These are phyloP conservation scores for Drosophila glabriapex DNA, from an alignment of 2,888 invertebrate genomes.

Conservation along the genomic window DNA sequence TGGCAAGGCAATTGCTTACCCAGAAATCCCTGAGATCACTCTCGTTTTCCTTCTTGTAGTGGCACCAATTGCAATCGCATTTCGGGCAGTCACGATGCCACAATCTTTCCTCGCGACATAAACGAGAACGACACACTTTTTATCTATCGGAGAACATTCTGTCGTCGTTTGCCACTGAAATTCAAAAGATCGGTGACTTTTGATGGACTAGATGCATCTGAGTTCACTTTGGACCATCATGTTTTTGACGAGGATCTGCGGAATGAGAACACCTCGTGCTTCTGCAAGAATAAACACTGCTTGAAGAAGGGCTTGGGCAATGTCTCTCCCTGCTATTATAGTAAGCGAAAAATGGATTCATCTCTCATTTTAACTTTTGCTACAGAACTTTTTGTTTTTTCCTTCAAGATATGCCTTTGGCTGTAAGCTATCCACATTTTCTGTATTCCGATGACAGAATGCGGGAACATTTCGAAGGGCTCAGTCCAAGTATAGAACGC, in stretches of 20 bases:
- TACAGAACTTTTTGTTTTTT: too few relatives aligned
- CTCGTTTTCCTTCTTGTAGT: slow-evolving; percentile 59
- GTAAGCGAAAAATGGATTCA: slow-evolving; percentile 85
- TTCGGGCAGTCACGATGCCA: slow-evolving; percentile 90
- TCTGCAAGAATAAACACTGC: slow-evolving; percentile 87
- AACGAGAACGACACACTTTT: slow-evolving; percentile 87
- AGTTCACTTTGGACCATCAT: slow-evolving; percentile 88
- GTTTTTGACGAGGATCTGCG: slow-evolving; percentile 87
- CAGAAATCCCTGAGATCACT: fast-evolving
- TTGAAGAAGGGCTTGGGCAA: slow-evolving; percentile 89
- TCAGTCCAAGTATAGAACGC: slow-evolving; percentile 87
- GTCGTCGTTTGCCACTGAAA: slow-evolving; percentile 88
- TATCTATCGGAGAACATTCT: slow-evolving; percentile 91
- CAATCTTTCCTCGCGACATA: slow-evolving; percentile 89
- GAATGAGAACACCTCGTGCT: slow-evolving; percentile 89
- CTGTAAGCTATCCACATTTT: slow-evolving; percentile 91
- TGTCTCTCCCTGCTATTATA: slow-evolving; percentile 90
- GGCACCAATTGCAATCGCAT: slow-evolving; percentile 89
- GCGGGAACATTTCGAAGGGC: slow-evolving; percentile 87
- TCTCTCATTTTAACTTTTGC: neutral
- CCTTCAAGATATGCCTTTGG: slow-evolving; percentile 89
- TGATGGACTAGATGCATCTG: slow-evolving; percentile 87
- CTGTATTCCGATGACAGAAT: slow-evolving; percentile 88
- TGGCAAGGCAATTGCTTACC: too few relatives aligned
- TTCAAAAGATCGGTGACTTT: slow-evolving; percentile 84